These are phyloP conservation scores for Hoplodrina ambigua DNA, from an alignment of 2,888 invertebrate genomes.

Conservation along the genomic window DNA sequence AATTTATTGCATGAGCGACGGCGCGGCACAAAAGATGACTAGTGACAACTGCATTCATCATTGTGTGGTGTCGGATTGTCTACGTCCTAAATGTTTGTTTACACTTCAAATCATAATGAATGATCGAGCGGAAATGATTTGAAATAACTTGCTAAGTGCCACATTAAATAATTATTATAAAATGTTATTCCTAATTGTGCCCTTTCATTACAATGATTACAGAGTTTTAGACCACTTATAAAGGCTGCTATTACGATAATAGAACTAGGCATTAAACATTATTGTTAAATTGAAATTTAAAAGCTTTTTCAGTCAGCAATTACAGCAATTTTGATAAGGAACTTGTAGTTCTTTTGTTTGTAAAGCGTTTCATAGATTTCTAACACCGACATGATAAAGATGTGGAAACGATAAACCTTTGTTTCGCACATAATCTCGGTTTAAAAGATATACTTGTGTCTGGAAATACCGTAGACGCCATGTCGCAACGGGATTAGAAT, in stretches of 20 bases:
- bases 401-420: slow-evolving; percentile 57
- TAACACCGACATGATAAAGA: slow-evolving; percentile 36
- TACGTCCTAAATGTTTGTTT: slow-evolving; percentile 55
- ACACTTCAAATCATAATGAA: slow-evolving; percentile 67
- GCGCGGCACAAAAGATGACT: slow-evolving; percentile 39
- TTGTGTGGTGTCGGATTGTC: slow-evolving; percentile 39
- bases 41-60: slow-evolving; percentile 59
- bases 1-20: slow-evolving; percentile 57
- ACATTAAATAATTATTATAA: slow-evolving; percentile 63
- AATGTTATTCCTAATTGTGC: slow-evolving; percentile 63
- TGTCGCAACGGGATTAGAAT: slow-evolving; percentile 83
- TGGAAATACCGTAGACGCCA: slow-evolving; percentile 80
- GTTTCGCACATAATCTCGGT: slow-evolving; percentile 69
- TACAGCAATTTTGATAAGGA: slow-evolving; percentile 47
- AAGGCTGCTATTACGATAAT: slow-evolving; percentile 50
- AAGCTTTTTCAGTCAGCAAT: slow-evolving; percentile 50
- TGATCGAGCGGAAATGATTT: slow-evolving; percentile 72
- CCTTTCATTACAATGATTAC: slow-evolving; percentile 52
- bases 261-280: slow-evolving; percentile 51
- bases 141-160: slow-evolving; percentile 57
- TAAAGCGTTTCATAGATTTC: slow-evolving; percentile 41
- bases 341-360: slow-evolving; percentile 41
- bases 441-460: slow-evolving; percentile 67
- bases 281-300: slow-evolving; percentile 45
- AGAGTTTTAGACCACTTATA: slow-evolving; percentile 42